These are phyloP conservation scores for Apus apus DNA, from an alignment of 2,113 vertebrate genomes.

Conservation along the genomic window DNA sequence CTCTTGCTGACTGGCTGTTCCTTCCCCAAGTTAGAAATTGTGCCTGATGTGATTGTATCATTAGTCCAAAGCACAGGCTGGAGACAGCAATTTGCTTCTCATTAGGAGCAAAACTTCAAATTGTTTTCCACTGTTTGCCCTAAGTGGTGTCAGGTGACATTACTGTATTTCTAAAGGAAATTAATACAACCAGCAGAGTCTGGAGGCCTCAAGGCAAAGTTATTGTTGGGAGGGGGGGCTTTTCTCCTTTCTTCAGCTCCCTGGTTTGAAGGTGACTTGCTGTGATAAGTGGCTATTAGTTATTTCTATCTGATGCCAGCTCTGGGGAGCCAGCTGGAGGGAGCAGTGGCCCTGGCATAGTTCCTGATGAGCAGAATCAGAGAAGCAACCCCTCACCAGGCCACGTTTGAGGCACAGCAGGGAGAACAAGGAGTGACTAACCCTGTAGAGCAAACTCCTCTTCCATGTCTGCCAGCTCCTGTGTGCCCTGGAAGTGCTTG, in stretches of 20 bases:
- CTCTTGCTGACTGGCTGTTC: neutral
- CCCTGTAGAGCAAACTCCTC: neutral
- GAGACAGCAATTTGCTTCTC: constrained; percentile 1
- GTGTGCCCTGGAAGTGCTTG: neutral
- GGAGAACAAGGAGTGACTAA: neutral
- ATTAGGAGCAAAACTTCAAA: neutral
- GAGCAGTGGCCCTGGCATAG: neutral
- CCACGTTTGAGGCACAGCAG: neutral
- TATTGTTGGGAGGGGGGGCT: neutral
- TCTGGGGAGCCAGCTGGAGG: neutral
- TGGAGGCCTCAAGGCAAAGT: neutral
- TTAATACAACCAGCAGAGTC: neutral
- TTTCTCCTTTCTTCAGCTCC: neutral
- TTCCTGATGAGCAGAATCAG: neutral
- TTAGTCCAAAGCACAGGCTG: neutral
- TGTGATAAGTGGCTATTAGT: neutral
- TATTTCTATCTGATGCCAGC: neutral
- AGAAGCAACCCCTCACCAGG: neutral
- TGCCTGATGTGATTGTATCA: neutral
- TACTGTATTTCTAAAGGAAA: neutral
- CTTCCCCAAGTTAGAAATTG: neutral
- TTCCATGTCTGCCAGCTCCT: neutral
- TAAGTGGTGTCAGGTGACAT: neutral
- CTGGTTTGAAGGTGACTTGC: neutral
- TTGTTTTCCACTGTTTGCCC: neutral